A percentile compares a stretch with the other conserved stretches of the same genome.
phyloP scores from a whole-genome alignment of 2,888 invertebrate species.

The Carpatolechia fugitivella region DNA sequence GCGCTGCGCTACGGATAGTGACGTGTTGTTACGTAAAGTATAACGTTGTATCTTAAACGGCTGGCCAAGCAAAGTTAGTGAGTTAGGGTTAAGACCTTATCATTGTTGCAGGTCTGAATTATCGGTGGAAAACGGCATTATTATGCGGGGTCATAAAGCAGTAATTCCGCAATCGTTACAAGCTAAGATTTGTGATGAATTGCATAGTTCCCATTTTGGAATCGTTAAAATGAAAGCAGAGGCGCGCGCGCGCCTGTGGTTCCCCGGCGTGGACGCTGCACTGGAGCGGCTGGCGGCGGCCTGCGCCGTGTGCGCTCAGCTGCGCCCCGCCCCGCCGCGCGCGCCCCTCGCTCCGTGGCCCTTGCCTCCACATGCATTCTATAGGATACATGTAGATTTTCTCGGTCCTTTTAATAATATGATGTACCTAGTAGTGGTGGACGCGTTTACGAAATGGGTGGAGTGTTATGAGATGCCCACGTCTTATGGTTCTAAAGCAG shows the following conservation, averaged over 20 bases:
- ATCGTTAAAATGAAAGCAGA: slow-evolving; percentile 19
- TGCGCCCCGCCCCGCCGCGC: no score
- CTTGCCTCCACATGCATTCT: no score
- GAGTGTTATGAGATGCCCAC: no score
- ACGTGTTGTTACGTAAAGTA: not conserved
- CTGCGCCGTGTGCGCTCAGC: no score
- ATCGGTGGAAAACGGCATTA: slow-evolving; percentile 10
- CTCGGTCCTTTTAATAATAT: no score
- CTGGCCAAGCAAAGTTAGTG: slow-evolving; percentile 13
- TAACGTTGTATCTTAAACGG: slow-evolving; percentile 1
- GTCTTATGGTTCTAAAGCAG: no score
- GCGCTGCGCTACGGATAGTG: slow-evolving; percentile 2
- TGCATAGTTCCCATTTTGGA: no score
- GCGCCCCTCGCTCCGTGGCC: no score
- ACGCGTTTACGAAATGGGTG: no score
- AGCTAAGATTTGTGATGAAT: slow-evolving; percentile 14
- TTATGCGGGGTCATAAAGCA: slow-evolving; percentile 15
- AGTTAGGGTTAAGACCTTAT: slow-evolving; percentile 3
- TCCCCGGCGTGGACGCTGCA: slow-evolving; percentile 18
- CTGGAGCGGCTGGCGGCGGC: no score
- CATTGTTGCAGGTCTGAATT: slow-evolving; percentile 12
- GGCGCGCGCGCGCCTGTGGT: slow-evolving; percentile 15
- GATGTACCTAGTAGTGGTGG: no score
- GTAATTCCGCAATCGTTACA: not conserved
- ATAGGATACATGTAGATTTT: no score